Evolutionary conservation across 2,888 invertebrate genomes (phyloP), one percentile per base, ranked within the genome.

Genomic region (Hypolimnas misippus): DNA sequence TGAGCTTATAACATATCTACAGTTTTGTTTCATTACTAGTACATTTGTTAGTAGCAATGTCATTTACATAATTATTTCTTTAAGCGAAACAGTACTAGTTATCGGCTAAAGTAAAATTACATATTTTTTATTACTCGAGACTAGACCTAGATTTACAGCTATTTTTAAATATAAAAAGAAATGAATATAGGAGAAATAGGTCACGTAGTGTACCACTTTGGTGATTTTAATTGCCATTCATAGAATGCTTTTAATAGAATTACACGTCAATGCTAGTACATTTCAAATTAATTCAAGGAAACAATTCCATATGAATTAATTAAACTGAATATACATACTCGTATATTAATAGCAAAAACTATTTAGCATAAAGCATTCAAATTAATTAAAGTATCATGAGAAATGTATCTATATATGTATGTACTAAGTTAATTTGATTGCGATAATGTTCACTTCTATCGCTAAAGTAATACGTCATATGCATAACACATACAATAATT

Each of bases 381-480:
- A 25, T 53, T 35, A 25, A 59, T 59, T 59, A 25, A 53, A 46
- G 49, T 46, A 35, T 52, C 44, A 51, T 42, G 5, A 33, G 4
- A 51, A 31, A n/a, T 49, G 2, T n/a, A n/a, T n/a, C n/a, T n/a
- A n/a, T n/a, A n/a, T n/a, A n/a, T n/a, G n/a, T n/a, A n/a, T n/a
- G n/a, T n/a, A n/a, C n/a, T n/a, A 25, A 25, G 25, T 25, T 19
- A 14, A 40, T 40, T 8, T 19, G 0, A 35, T 35, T 35, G 35
- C 35, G 35, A 35, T 35, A 35, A 19, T 19, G 19, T 19, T 44
- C 19, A 17, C 3, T 44, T 17, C 17, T 16, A 19, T 44, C 1
- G 3, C 17, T 19, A 0, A 7, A 42, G 8, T 8, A 8, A 17
- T 44, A 19, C 19, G 3, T 42, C n/a, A 7, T 17, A 3, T 10